Percentiles rank a stretch among this genome's conserved stretches.
Conservation (phyloP, 37 sponge, comb jelly and placozoan species). For the Cliona cf. orientalis region DNA sequence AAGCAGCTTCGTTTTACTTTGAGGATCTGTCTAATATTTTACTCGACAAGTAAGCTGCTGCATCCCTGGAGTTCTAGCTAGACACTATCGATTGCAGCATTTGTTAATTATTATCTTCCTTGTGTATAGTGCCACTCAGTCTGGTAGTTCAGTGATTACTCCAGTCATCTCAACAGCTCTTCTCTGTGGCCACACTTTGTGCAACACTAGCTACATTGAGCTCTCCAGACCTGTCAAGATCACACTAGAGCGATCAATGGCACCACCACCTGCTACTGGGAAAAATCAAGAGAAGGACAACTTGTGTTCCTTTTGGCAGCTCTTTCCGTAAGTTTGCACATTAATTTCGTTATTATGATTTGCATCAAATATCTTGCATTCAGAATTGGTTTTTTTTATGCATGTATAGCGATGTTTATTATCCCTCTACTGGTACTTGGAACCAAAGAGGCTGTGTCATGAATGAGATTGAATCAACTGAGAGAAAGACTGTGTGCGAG, state of each 20-base stretch:
- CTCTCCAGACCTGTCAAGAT: background rate
- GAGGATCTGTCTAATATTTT: too few species aligned
- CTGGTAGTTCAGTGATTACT: too few species aligned
- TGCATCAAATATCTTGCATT: background rate
- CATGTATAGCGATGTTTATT: background rate
- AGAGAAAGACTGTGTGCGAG: slow-evolving; percentile 13
- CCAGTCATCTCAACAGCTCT: slow-evolving; percentile 12
- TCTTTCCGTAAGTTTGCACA: background rate
- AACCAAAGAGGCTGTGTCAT: slow-evolving; percentile 25
- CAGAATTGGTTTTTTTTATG: too few species aligned
- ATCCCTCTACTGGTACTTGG: background rate
- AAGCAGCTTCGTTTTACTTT: too few species aligned
- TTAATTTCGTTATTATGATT: too few species aligned
- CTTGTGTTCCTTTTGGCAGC: background rate
- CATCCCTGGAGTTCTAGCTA: too few species aligned
- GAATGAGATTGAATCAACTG: background rate
- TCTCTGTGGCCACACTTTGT: background rate
- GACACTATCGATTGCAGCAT: too few species aligned
- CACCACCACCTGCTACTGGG: background rate
- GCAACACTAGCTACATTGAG: background rate
- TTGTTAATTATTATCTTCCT: background rate
- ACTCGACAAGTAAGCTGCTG: too few species aligned
- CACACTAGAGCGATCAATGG: background rate
- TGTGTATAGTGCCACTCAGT: background rate
- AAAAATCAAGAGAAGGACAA: background rate